A percentile compares a stretch with the other conserved stretches of the same genome.
These are phyloP conservation scores for Onchidella celtica DNA, from an alignment of 2,888 invertebrate genomes.

Conservation along the genomic window DNA sequence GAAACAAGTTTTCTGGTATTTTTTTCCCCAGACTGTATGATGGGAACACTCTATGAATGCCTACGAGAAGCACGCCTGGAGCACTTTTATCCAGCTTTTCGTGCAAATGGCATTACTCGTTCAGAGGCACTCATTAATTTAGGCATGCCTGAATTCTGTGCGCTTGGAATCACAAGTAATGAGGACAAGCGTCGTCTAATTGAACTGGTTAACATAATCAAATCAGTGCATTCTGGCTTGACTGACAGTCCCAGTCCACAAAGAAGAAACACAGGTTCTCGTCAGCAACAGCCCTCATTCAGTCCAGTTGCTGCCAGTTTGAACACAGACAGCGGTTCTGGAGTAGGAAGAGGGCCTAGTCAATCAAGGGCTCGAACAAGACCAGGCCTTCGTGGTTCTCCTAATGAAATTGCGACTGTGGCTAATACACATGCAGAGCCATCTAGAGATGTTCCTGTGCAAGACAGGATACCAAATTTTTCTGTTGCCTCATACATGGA, in stretches of 20 bases:
- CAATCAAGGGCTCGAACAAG: neutral
- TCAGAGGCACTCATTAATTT: conserved; percentile 73
- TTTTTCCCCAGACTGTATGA: conserved; percentile 52
- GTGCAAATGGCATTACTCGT: conserved; percentile 72
- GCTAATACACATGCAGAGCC: conserved; percentile 42
- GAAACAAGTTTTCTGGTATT: too few species aligned
- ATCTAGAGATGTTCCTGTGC: conserved; percentile 53
- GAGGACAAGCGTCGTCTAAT: conserved; percentile 74
- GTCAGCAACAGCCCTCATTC: neutral
- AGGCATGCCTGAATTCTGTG: conserved; percentile 73
- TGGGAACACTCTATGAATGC: conserved; percentile 75
- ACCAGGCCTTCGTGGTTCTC: neutral
- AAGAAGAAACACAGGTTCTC: neutral
- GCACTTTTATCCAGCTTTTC: conserved; percentile 75
- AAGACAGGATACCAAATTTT: conserved; percentile 57
- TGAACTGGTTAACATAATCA: conserved; percentile 76
- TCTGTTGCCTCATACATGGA: conserved; percentile 56
- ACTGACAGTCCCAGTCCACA: conserved; percentile 24
- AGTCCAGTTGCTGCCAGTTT: neutral
- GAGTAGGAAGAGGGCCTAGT: neutral
- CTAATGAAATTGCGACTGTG: neutral
- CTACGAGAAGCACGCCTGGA: conserved; percentile 76
- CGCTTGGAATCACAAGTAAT: conserved; percentile 71
- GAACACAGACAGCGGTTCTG: neutral
- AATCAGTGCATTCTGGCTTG: conserved; percentile 66